Evolutionary conservation across 2,888 invertebrate genomes (phyloP).

Genomic region (Drosophila longiperda): DNA sequence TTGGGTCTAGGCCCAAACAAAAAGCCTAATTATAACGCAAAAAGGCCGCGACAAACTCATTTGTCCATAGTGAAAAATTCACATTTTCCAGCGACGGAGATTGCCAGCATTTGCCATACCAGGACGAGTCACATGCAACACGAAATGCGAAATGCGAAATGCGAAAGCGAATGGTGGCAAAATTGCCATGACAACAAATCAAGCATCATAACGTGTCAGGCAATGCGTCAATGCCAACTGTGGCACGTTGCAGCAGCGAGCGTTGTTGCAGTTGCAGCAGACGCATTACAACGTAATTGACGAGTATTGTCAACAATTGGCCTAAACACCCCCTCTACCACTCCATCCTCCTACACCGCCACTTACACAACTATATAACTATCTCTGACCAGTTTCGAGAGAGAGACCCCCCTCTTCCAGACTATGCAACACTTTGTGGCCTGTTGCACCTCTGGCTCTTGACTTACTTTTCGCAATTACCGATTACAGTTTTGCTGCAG

Average conservation of each 20-base stretch:
- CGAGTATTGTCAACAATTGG: constrained; percentile 82
- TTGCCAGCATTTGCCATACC: constrained; percentile 62
- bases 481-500: constrained; percentile 54
- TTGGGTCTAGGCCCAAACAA: constrained; percentile 33
- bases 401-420: constrained; percentile 12
- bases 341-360: neutral
- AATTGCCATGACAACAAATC: constrained; percentile 79
- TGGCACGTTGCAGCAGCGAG: constrained; percentile 25
- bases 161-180: constrained; percentile 68
- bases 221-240: constrained; percentile 78
- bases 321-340: constrained; percentile 3
- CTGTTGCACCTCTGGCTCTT: constrained; percentile 20
- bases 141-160: neutral
- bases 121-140: constrained; percentile 31
- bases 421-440: constrained; percentile 25
- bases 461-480: constrained; percentile 69
- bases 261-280: neutral
- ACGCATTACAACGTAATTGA: constrained; percentile 82
- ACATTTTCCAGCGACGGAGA: constrained; percentile 63
- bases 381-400: neutral
- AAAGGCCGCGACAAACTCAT: constrained; percentile 78
- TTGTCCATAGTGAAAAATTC: constrained; percentile 81
- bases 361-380: neutral
- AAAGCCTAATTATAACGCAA: constrained; percentile 66
- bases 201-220: constrained; percentile 80